Evolutionary conservation across 2,113 vertebrate species (phyloP).

Genomic region (Amphiprion ocellaris): DNA sequence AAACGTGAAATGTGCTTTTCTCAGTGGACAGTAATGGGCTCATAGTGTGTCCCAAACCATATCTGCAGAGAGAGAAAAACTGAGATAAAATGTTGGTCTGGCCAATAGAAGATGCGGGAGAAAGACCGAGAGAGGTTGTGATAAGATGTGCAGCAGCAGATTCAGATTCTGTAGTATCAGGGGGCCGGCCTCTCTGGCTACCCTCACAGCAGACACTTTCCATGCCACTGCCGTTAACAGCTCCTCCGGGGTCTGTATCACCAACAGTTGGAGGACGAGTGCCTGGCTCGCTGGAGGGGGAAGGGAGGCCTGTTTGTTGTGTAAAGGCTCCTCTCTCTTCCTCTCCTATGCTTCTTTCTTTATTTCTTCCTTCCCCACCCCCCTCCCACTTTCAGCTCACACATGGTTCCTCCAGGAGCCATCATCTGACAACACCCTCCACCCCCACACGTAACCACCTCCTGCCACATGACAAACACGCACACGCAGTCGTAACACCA

Average conservation of each 20-base stretch:
- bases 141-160: slow-evolving; percentile 48
- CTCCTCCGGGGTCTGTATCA: slow-evolving; percentile 75
- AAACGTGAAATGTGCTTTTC: slow-evolving; percentile 31
- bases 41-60: slow-evolving; percentile 12
- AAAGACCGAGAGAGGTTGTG: slow-evolving; percentile 17
- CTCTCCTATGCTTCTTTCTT: slow-evolving; percentile 65
- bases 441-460: slow-evolving; percentile 69
- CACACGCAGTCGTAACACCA: slow-evolving; percentile 65
- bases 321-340: slow-evolving; percentile 75
- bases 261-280: slow-evolving; percentile 77
- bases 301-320: slow-evolving; percentile 75
- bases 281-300: slow-evolving; percentile 61
- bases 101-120: neutral
- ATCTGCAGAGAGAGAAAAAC: slow-evolving; percentile 29
- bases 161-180: slow-evolving; percentile 52
- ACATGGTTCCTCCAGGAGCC: slow-evolving; percentile 77
- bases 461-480: slow-evolving; percentile 77
- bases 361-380: slow-evolving; percentile 64
- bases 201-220: slow-evolving; percentile 70
- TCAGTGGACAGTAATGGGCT: neutral
- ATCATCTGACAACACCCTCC: slow-evolving; percentile 80
- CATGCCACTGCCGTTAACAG: slow-evolving; percentile 77
- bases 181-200: slow-evolving; percentile 67
- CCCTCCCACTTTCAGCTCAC: slow-evolving; percentile 69
- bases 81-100: slow-evolving; percentile 17